Conservation (phyloP, 2,888 invertebrate species). For the Bombylius discolor region DNA sequence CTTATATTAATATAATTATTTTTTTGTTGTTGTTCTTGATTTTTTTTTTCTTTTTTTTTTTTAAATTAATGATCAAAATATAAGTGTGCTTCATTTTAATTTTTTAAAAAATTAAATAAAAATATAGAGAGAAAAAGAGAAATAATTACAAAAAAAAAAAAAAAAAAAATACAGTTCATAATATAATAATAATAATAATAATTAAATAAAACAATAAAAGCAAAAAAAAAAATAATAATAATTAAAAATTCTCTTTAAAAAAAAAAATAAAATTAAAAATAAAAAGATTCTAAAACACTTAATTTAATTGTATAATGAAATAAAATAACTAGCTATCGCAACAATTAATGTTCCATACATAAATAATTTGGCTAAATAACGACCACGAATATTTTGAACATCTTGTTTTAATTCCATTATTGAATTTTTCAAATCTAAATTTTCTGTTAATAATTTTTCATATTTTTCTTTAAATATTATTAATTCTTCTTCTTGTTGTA, state of each 20-base stretch:
- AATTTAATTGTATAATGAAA: not conserved
- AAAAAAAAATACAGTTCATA: not conserved
- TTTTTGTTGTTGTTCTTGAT: too few species aligned
- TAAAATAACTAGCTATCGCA: conserved; percentile 28
- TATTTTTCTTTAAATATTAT: conserved; percentile 33
- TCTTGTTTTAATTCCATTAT: conserved; percentile 24
- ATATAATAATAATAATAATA: not conserved
- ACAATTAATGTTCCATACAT: conserved; percentile 26
- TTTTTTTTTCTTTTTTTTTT: too few species aligned
- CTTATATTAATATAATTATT: too few species aligned
- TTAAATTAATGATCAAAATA: too few species aligned
- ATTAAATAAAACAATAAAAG: not conserved
- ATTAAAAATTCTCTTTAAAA: not conserved
- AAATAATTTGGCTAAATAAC: conserved; percentile 20
- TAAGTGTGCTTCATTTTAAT: too few species aligned
- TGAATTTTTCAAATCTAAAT: conserved; percentile 28
- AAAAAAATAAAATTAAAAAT: too few species aligned
- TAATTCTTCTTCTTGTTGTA: conserved; percentile 33
- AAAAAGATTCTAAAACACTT: too few species aligned
- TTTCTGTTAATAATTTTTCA: conserved; percentile 26
- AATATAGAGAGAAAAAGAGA: not conserved
- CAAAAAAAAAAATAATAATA: not conserved
- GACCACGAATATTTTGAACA: conserved; percentile 16
- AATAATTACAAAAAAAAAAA: not conserved
- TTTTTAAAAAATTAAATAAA: not conserved